Conservation (phyloP, 2,888 invertebrate species). For the Epistrophella euchroma region DNA sequence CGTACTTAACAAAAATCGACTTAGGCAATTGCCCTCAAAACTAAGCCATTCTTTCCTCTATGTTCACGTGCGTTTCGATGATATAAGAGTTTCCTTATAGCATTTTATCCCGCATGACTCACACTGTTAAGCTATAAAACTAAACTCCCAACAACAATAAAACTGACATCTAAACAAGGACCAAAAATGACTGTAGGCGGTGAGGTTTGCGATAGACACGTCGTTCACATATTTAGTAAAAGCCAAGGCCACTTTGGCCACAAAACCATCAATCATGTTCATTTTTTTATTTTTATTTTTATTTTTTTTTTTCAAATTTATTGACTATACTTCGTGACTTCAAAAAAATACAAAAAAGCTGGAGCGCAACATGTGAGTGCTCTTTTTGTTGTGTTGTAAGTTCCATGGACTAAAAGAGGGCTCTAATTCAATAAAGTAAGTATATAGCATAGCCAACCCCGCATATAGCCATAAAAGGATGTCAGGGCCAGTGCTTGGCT, state of each 20-base stretch:
- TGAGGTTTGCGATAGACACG: constrained; percentile 55
- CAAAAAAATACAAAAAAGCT: constrained; percentile 18
- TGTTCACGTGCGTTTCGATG: background rate
- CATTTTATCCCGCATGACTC: constrained; percentile 9
- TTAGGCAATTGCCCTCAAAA: background rate
- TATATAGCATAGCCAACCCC: background rate
- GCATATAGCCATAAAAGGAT: background rate
- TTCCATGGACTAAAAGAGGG: background rate
- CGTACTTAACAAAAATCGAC: background rate
- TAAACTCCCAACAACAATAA: constrained; percentile 29
- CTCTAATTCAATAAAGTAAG: constrained; percentile 25
- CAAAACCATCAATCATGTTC: constrained; percentile 67
- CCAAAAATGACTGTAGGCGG: constrained; percentile 48
- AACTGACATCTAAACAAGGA: constrained; percentile 52
- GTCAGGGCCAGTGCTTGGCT: background rate
- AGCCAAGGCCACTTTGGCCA: constrained; percentile 51
- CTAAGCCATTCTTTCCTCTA: background rate
- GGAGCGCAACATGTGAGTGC: constrained; percentile 46
- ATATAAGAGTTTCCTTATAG: constrained; percentile 10
- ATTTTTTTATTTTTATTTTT: constrained; percentile 34
- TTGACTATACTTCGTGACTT: constrained; percentile 63
- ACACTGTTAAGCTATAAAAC: constrained; percentile 48
- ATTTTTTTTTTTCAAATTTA: constrained; percentile 54
- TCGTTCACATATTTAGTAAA: constrained; percentile 40
- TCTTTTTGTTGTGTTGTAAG: background rate